Conservation (phyloP, 2,113 vertebrate species). For the Morphnarchus princeps region DNA sequence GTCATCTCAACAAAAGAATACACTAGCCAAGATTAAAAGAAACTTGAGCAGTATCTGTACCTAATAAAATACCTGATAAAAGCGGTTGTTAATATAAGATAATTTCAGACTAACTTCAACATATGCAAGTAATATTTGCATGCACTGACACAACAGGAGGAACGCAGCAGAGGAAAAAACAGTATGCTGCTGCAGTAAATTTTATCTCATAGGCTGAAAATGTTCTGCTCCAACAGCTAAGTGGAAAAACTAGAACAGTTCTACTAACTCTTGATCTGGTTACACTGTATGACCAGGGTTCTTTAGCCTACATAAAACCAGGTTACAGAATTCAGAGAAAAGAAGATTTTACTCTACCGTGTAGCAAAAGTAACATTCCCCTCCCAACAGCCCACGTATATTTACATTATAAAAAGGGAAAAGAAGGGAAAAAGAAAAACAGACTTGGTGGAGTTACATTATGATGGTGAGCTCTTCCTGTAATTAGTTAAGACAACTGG, state of each 20-base stretch:
- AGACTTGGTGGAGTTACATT: conserved; percentile 70
- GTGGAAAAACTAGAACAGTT: conserved; percentile 2
- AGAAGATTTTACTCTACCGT: background rate
- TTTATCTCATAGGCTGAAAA: background rate
- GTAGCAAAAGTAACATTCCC: background rate
- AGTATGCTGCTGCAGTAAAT: background rate
- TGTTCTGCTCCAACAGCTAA: background rate
- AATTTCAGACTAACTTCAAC: background rate
- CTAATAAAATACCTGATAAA: background rate
- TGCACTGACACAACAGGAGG: background rate
- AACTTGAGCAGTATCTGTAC: background rate
- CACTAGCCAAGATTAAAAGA: background rate
- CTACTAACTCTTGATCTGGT: background rate
- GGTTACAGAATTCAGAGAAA: background rate
- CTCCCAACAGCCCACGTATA: background rate
- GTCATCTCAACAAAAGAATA: background rate
- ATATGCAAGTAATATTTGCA: background rate
- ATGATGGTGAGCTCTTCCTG: conserved; percentile 64
- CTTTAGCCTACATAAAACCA: background rate
- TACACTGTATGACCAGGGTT: background rate
- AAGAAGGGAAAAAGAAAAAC: background rate
- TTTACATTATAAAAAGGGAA: background rate
- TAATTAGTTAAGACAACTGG: conserved; percentile 40
- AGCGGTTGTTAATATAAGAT: background rate
- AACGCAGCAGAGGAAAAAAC: background rate